phyloP scores from a whole-genome alignment of 2,888 invertebrate species.

The Habroteleia sp. region DNA sequence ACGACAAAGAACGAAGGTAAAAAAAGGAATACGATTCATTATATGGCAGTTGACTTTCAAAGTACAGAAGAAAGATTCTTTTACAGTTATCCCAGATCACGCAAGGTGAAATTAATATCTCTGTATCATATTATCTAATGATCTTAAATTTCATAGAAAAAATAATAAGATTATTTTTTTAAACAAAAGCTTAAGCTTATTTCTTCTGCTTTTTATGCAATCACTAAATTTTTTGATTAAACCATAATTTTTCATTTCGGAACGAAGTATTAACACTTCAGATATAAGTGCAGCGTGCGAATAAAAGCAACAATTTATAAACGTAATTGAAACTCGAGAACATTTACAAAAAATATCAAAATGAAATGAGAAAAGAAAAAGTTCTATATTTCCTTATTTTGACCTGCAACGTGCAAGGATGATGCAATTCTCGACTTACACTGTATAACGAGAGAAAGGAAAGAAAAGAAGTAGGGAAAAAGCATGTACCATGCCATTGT shows the following conservation, averaged over 20 bases:
- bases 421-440: slow-evolving; percentile 22
- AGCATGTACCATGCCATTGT: slow-evolving; percentile 13
- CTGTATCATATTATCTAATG: too few species aligned
- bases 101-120: too few species aligned
- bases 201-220: neutral
- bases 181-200: too few species aligned
- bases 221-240: neutral
- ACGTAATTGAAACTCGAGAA: slow-evolving; percentile 19
- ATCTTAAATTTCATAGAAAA: too few species aligned
- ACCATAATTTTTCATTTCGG: neutral
- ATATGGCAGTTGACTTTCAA: too few species aligned
- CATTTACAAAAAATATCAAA: slow-evolving; percentile 10
- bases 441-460: slow-evolving; percentile 14
- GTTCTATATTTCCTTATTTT: slow-evolving; percentile 38
- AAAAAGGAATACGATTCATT: too few species aligned
- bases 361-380: slow-evolving; percentile 21
- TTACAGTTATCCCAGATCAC: neutral
- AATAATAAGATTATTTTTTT: too few species aligned
- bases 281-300: neutral
- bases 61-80: slow-evolving; percentile 7
- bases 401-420: slow-evolving; percentile 21
- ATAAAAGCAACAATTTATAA: neutral
- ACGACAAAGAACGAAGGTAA: too few species aligned
- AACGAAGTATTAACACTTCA: neutral
- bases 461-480: slow-evolving; percentile 11